phyloP scores from a whole-genome alignment of 2,113 vertebrate species.

The Pseudorasbora parva region DNA sequence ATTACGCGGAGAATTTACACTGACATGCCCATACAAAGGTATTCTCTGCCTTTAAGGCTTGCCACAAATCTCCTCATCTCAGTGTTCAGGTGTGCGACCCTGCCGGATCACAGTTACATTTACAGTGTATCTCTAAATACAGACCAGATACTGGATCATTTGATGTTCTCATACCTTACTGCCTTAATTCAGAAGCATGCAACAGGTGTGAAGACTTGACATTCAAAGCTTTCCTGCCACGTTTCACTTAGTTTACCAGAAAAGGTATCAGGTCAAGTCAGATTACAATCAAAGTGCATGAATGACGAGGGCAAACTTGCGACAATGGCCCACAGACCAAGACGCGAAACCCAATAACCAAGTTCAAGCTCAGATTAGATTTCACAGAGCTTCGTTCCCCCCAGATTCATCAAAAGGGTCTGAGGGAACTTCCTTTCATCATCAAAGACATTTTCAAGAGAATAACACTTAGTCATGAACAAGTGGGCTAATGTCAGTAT shows the following conservation, averaged over 20 bases:
- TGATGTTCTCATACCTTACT: constrained; percentile 31
- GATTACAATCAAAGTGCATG: constrained; percentile 54
- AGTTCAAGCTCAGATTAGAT: constrained; percentile 38
- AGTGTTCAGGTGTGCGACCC: constrained; percentile 49
- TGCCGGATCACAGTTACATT: constrained; percentile 51
- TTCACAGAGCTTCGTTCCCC: constrained; percentile 22
- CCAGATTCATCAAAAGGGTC: constrained; percentile 39
- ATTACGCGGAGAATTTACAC: constrained; percentile 35
- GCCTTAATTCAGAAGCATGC: constrained; percentile 43
- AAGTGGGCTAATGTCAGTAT: constrained; percentile 47
- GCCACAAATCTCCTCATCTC: constrained; percentile 31
- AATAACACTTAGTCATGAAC: constrained; percentile 50
- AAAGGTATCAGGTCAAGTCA: constrained; percentile 31
- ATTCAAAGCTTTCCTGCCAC: constrained; percentile 16
- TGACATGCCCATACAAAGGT: constrained; percentile 40
- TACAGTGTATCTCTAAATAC: not conserved
- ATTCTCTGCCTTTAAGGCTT: constrained; percentile 50
- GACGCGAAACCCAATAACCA: constrained; percentile 54
- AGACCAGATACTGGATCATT: not conserved
- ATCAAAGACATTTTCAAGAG: constrained; percentile 48
- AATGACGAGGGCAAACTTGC: constrained; percentile 32
- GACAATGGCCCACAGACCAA: constrained; percentile 42
- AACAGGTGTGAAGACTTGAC: constrained; percentile 61
- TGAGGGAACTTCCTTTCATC: constrained; percentile 39
- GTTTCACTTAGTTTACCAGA: constrained; percentile 8